Conservation (phyloP, 2,888 invertebrate species). For the Cryptops parisi region DNA sequence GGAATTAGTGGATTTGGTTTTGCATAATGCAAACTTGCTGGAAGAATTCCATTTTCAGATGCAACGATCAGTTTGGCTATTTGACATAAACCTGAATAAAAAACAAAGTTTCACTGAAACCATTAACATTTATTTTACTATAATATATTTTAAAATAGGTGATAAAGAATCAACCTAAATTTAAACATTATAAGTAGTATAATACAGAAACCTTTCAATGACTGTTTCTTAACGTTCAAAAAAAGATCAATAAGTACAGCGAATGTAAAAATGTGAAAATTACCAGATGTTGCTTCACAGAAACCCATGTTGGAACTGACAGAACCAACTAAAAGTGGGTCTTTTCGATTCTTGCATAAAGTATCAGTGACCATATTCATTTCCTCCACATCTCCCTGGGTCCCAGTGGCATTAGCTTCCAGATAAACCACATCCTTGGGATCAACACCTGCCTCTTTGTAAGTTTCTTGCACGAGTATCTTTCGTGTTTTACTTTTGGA, state of each 20-base stretch:
- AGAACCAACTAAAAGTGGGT: not conserved
- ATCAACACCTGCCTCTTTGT: not conserved
- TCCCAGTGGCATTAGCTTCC: not conserved
- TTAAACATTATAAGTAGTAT: too few species aligned
- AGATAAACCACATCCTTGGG: not conserved
- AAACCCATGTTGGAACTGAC: not conserved
- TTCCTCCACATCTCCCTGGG: not conserved
- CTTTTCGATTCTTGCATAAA: not conserved
- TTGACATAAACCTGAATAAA: conserved; percentile 56
- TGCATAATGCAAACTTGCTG: conserved; percentile 78
- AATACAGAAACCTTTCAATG: too few species aligned
- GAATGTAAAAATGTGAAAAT: too few species aligned
- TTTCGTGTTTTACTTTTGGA: too few species aligned
- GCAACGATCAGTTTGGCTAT: conserved; percentile 81
- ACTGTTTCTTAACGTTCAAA: too few species aligned
- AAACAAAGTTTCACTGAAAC: not conserved
- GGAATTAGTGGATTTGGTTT: conserved; percentile 80
- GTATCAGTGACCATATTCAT: not conserved
- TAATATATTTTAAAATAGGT: too few species aligned
- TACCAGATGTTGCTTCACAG: not conserved
- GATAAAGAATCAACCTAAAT: too few species aligned
- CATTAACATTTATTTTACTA: too few species aligned
- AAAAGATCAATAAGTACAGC: too few species aligned
- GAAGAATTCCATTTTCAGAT: conserved; percentile 79
- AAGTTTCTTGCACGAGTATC: too few species aligned